Conservation (phyloP, 2,888 invertebrate genomes). For the Ligdia adustata region DNA sequence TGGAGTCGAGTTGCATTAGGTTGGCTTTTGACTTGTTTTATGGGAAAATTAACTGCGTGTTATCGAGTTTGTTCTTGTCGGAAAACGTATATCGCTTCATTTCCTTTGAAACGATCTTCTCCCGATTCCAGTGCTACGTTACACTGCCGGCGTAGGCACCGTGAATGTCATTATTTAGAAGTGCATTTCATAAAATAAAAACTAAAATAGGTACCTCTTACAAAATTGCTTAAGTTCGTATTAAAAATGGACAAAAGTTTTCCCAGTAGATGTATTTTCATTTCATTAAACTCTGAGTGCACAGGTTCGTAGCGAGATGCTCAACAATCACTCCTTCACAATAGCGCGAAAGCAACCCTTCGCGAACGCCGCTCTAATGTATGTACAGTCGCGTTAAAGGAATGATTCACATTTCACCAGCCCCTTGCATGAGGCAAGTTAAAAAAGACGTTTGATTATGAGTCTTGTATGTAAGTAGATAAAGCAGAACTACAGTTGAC, state of each 20-base stretch:
- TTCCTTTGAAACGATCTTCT: not conserved
- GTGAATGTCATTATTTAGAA: no score
- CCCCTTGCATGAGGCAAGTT: not conserved
- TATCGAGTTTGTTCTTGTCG: slow-evolving; percentile 2
- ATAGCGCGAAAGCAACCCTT: slow-evolving; percentile 54
- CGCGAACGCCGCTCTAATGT: slow-evolving; percentile 52
- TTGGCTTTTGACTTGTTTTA: slow-evolving; percentile 12
- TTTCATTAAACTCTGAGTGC: slow-evolving; percentile 25
- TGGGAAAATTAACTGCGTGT: slow-evolving; percentile 3
- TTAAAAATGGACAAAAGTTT: not conserved
- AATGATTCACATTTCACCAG: not conserved
- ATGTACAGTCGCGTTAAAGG: slow-evolving; percentile 60
- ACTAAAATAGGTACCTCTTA: not conserved
- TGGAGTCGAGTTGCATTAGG: slow-evolving; percentile 15
- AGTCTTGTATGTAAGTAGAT: no score
- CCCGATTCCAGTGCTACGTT: no score
- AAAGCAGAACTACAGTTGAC: no score
- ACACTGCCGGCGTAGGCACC: no score
- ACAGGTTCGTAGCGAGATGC: slow-evolving; percentile 41
- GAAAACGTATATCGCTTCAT: slow-evolving; percentile 3
- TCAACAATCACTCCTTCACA: slow-evolving; percentile 51
- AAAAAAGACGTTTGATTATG: no score
- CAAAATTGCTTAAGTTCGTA: not conserved
- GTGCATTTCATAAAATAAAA: no score
- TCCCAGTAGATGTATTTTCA: no score